Percentiles rank a stretch among this genome's conserved stretches.
phyloP scores from a whole-genome alignment of 2,113 vertebrate genomes.

The Physeter macrocephalus region DNA sequence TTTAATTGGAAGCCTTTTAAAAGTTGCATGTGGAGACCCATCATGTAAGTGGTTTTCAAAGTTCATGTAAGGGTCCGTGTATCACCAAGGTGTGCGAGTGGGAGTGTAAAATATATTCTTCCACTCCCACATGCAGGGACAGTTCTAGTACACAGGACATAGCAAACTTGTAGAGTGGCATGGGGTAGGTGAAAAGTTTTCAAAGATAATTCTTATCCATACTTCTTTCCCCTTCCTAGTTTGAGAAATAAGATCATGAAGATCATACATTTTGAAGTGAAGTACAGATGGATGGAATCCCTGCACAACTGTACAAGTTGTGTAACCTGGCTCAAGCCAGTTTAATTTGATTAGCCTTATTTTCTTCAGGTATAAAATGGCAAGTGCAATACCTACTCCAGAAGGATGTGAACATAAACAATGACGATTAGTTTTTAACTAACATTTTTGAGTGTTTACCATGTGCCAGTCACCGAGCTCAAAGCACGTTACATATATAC shows the following conservation, averaged over 20 bases:
- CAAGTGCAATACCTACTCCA: background rate
- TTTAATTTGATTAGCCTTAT: background rate
- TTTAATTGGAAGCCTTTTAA: background rate
- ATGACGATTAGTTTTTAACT: background rate
- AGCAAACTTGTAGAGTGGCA: background rate
- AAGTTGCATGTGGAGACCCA: background rate
- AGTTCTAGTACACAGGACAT: background rate
- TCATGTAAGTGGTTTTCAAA: background rate
- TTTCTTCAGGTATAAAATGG: background rate
- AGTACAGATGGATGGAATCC: background rate
- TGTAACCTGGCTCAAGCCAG: background rate
- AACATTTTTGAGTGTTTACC: background rate
- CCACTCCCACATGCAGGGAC: background rate
- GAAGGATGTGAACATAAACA: background rate
- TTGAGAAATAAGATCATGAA: background rate
- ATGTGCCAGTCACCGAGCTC: background rate
- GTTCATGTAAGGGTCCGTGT: background rate
- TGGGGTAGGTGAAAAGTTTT: background rate
- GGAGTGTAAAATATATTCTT: background rate
- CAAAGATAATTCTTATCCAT: background rate
- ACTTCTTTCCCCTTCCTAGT: background rate
- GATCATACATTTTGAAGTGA: background rate
- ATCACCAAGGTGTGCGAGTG: background rate
- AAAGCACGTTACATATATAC: background rate
- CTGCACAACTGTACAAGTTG: background rate